Evolutionary conservation across 2,113 vertebrate species (phyloP).

Genomic region (Scartelaos histophorus): DNA sequence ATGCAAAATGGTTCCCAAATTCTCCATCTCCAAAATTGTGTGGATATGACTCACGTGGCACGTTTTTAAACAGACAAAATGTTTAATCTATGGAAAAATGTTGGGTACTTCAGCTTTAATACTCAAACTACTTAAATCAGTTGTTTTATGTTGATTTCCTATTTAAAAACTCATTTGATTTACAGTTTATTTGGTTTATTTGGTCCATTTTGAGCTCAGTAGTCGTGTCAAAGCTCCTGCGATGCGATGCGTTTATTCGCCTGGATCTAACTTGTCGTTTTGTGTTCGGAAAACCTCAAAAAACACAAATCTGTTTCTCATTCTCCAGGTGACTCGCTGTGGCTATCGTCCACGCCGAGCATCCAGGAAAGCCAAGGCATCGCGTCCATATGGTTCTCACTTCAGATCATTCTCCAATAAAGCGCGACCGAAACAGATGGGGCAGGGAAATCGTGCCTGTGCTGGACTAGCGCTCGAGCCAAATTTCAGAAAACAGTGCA

Average conservation of each 20-base stretch:
- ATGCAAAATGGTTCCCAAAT: too few species aligned
- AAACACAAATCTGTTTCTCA: constrained; percentile 19
- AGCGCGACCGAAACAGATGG: background rate
- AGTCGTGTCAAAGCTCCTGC: background rate
- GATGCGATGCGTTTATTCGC: background rate
- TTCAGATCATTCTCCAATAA: constrained; percentile 4
- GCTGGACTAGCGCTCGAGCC: background rate
- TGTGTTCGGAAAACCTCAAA: constrained; percentile 27
- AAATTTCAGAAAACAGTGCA: background rate
- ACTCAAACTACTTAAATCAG: too few species aligned
- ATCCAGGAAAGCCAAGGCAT: constrained; percentile 11
- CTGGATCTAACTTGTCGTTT: constrained; percentile 21
- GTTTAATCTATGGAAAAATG: too few species aligned
- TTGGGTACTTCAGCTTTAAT: too few species aligned
- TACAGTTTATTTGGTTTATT: too few species aligned
- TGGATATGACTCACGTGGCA: too few species aligned
- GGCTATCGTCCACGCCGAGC: constrained; percentile 19
- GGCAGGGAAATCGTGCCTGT: background rate
- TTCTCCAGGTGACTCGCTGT: constrained; percentile 13
- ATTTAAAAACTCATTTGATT: too few species aligned
- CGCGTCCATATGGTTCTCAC: background rate
- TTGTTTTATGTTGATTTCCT: too few species aligned
- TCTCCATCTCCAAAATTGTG: too few species aligned
- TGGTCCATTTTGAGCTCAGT: background rate
- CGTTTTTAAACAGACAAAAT: too few species aligned